Evolutionary conservation across 2,888 invertebrate genomes (phyloP), one percentile per base, ranked within the genome.

Genomic region (Nycteola revayana): DNA sequence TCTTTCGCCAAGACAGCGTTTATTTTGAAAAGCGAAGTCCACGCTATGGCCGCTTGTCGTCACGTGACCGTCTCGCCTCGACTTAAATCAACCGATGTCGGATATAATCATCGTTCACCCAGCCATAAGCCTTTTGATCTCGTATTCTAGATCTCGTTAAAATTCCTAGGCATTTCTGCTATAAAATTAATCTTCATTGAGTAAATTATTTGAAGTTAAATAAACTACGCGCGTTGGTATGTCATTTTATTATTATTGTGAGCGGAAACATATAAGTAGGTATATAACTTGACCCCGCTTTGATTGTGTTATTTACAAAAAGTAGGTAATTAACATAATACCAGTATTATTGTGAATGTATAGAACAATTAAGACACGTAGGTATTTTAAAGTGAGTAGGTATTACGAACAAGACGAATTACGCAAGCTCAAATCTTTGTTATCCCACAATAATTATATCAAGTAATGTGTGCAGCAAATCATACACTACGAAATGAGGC

Each of bases 401-500:
- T n/a, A n/a, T n/a, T n/a, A n/a, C n/a, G n/a, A n/a, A n/a, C n/a
- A n/a, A n/a, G n/a, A n/a, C n/a, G n/a, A n/a, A n/a, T n/a, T n/a
- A n/a, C n/a, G n/a, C 14, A 14, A 14, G 14, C 14, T n/a, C n/a
- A n/a, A n/a, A 14, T 14, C 14, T 14, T 5, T 14, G 14, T 68
- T 62, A 64, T 85, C 85, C 74, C 85, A 84, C 82, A 80, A 79
- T 77, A 82, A 84, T 84, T 79, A 83, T 63, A 67, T 65, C 68
- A 77, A 80, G 75, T 79, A 75, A 75, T 67, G 68, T 75, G 72
- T 77, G 74, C 77, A 74, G 76, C 80, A 85, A 84, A 85, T 85
- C 81, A 84, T 83, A 83, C 69, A 79, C 68, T 78, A 74, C 75
- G 70, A 81, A 82, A 84, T 82, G 77, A 81, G 80, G 81, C 79